phyloP scores from a whole-genome alignment of 2,888 invertebrate species.

The Orgyia antiqua region DNA sequence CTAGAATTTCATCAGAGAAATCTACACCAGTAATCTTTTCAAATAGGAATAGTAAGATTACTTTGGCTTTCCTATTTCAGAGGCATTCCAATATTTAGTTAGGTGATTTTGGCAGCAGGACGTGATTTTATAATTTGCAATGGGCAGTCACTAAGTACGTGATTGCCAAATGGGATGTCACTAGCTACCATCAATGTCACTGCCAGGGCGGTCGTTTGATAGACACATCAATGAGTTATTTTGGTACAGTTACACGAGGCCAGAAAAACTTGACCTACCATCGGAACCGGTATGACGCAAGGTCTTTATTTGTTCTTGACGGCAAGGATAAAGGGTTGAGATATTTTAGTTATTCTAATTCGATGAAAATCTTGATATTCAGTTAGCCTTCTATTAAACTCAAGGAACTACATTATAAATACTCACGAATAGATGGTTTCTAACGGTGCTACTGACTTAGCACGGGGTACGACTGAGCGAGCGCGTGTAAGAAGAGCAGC shows the following conservation, averaged over 20 bases:
- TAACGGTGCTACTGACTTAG: constrained; percentile 76
- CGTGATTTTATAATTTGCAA: constrained; percentile 14
- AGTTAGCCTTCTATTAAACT: too few relatives aligned
- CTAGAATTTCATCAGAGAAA: too few relatives aligned
- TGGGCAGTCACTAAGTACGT: constrained; percentile 8
- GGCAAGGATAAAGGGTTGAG: constrained; percentile 13
- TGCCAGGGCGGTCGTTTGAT: constrained; percentile 58
- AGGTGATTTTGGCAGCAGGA: constrained; percentile 21
- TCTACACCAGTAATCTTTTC: too few relatives aligned
- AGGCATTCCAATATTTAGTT: constrained; percentile 6
- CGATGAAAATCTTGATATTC: not conserved
- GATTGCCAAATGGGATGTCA: constrained; percentile 54
- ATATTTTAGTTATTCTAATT: constrained; percentile 5
- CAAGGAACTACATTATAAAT: too few relatives aligned
- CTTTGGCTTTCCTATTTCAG: too few relatives aligned
- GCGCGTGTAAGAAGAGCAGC: constrained; percentile 85
- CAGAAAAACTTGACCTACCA: constrained; percentile 59
- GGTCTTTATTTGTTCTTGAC: constrained; percentile 16
- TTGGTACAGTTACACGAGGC: constrained; percentile 49
- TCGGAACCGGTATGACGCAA: not conserved
- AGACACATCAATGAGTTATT: constrained; percentile 67
- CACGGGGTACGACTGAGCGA: constrained; percentile 86
- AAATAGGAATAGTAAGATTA: too few relatives aligned
- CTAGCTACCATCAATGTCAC: constrained; percentile 62
- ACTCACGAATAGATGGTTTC: constrained; percentile 79